Evolutionary conservation across 2,113 vertebrate species (phyloP).

Genomic region (Willisornis vidua): DNA sequence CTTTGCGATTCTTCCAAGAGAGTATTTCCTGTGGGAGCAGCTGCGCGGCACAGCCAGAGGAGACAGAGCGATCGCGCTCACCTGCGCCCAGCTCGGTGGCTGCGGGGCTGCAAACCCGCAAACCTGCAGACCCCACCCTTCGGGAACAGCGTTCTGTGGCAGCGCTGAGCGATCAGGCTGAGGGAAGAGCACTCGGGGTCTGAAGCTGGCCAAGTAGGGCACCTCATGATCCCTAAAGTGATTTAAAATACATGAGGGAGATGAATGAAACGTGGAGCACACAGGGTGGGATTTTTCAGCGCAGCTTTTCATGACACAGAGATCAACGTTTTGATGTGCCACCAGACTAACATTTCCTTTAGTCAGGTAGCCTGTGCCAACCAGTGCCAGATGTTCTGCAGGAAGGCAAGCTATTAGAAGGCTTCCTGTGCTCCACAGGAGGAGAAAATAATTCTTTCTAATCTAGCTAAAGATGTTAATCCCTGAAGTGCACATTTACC

Average conservation of each 20-base stretch:
- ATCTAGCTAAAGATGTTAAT: neutral
- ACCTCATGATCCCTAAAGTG: neutral
- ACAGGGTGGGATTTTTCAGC: neutral
- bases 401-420: neutral
- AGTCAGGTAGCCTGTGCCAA: neutral
- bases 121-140: neutral
- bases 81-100: neutral
- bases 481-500: neutral
- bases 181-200: neutral
- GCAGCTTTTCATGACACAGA: neutral
- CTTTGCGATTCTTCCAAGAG: rapidly evolving
- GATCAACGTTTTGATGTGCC: neutral
- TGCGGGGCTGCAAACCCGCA: neutral
- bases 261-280: neutral
- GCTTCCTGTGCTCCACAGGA: neutral
- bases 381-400: neutral
- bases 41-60: neutral
- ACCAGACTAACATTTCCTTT: neutral
- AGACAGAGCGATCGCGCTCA: rapidly evolving
- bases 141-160: neutral
- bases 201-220: neutral
- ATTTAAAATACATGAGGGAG: neutral
- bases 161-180: neutral
- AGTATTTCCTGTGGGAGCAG: neutral
- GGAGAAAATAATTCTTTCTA: conserved; percentile 1